Base-by-base conservation (phyloP, 2,888 invertebrate species). In the Volucella inanis region DNA sequence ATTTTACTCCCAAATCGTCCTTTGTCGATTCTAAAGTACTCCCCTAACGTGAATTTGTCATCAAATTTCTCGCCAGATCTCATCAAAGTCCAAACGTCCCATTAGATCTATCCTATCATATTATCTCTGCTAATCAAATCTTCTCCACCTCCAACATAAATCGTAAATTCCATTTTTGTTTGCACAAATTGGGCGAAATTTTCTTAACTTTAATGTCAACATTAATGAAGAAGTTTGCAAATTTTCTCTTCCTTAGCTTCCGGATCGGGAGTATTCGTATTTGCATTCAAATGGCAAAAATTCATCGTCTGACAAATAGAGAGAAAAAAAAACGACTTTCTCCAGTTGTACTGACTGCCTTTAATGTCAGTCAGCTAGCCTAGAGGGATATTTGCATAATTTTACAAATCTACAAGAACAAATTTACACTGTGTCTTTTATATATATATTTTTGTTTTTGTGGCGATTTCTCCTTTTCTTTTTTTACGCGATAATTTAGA, bases 381-480 rank as follows among this genome's bases (percentile, higher is more conserved):
- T 54, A 43, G 43, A 57, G 54, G 68, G 55, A 47, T 70, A 41
- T 70, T 75, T 81, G 75, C 70, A 70, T 81, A 81, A 81, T 81
- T 81, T 76, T 76, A 81, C 70, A 81, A 76, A 76, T 72, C 65
- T 72, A 31, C 52, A 55, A 22, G 18, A 59, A 65, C 41, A 67
- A 49, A 65, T 71, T 62, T 78, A 59, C 61, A 54, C 59, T 41
- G 67, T 72, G 49, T 47, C 67, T 67, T 12, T 43, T 39, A 15
- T 71, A 18, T 50, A 3, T 22, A 3, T 22, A 0, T 22, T 22
- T 22, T 22, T 22, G 1, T 22, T 22, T 22, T 22, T 22, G n/a
- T n/a, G 18, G 11, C 11, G 18, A 12, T 14, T 8, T 8, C 10
- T 10, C 1, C 55, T 6, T 31, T 1, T 65, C 10, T 11, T 11